phyloP scores from a whole-genome alignment of 2,113 vertebrate species.

The Phoenicopterus ruber region DNA sequence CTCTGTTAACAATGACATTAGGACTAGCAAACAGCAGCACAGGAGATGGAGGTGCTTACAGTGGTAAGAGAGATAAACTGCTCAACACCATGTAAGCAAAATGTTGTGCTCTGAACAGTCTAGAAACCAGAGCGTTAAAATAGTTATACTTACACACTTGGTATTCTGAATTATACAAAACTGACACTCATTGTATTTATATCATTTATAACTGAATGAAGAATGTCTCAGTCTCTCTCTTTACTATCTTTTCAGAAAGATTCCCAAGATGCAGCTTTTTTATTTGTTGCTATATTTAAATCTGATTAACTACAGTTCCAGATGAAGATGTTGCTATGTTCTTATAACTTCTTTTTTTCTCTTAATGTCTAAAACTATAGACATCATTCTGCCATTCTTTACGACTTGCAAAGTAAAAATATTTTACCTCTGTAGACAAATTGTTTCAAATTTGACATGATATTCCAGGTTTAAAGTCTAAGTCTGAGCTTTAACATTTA shows the following conservation, averaged over 20 bases:
- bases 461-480: not conserved
- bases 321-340: not conserved
- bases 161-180: not conserved
- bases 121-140: not conserved
- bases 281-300: not conserved
- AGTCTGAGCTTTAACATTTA: not conserved
- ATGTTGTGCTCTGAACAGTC: not conserved
- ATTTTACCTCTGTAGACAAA: not conserved
- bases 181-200: not conserved
- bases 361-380: not conserved
- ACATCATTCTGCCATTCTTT: not conserved
- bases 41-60: not conserved
- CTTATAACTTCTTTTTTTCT: not conserved
- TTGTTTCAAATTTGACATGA: not conserved
- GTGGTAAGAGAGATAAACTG: not conserved
- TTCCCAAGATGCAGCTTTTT: not conserved
- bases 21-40: not conserved
- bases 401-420: not conserved
- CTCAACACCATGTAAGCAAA: not conserved
- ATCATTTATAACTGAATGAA: not conserved
- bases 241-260: not conserved
- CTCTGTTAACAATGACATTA: not conserved
- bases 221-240: not conserved
- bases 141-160: not conserved
- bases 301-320: not conserved